Percentiles rank a stretch among this genome's conserved stretches.
Conservation (phyloP, 2,797 vertebrate genomes). For the Prionace glauca region DNA sequence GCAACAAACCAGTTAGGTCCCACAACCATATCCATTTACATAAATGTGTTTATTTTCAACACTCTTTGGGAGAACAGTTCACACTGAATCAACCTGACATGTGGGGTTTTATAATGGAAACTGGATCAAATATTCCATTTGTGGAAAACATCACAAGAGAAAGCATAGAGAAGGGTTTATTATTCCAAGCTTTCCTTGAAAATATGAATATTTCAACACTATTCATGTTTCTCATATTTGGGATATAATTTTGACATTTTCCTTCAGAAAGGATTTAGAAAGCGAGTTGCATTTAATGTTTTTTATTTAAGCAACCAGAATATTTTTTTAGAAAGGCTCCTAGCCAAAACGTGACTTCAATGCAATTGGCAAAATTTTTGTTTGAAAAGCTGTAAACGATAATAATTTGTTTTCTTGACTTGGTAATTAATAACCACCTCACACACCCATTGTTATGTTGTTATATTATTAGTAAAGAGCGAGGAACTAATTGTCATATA, state of each 20-base stretch:
- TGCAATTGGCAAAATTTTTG: background rate
- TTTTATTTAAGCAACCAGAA: background rate
- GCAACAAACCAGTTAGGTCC: background rate
- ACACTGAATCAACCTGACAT: background rate
- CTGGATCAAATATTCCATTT: background rate
- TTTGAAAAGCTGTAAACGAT: background rate
- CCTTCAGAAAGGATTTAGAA: background rate
- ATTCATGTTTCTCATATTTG: background rate
- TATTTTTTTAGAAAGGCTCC: background rate
- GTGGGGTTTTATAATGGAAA: background rate
- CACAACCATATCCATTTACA: background rate
- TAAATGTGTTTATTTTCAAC: background rate
- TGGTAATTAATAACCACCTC: background rate
- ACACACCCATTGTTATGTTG: background rate
- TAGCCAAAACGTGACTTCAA: no score
- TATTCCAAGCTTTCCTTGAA: background rate
- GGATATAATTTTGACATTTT: background rate
- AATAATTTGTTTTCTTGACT: background rate
- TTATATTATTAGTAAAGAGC: background rate
- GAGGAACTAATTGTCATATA: background rate
- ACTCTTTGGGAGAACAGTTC: background rate
- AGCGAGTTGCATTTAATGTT: background rate
- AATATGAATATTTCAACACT: background rate
- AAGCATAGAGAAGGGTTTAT: background rate
- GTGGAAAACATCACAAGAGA: background rate